Conservation (phyloP, 1,140 invertebrate genomes). For the Bombus impatiens region DNA sequence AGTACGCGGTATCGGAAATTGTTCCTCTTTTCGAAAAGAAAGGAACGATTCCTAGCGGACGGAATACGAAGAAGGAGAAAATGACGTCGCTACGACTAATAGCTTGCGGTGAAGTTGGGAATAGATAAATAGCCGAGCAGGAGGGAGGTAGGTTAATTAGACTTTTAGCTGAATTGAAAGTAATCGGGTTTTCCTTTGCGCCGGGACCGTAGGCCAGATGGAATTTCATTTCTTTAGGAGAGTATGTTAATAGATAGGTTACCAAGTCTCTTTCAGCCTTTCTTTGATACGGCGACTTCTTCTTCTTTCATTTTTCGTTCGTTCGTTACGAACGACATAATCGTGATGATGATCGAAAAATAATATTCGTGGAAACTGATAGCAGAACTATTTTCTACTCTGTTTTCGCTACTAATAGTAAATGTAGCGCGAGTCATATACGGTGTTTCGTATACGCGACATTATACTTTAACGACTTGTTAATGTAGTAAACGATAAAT, state of each 20-base stretch:
- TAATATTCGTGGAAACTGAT: not conserved
- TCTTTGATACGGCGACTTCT: not conserved
- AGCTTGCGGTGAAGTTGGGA: not conserved
- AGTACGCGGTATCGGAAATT: conserved; percentile 19
- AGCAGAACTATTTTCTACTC: not conserved
- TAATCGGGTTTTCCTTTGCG: conserved; percentile 1
- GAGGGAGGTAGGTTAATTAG: not conserved
- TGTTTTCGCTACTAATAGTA: not conserved
- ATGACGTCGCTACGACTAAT: conserved; percentile 27
- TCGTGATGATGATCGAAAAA: too few relatives aligned
- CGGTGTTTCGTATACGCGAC: not conserved
- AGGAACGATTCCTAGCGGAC: not conserved
- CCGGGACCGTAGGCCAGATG: not conserved
- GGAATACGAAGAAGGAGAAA: not conserved
- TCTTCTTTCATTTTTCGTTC: not conserved
- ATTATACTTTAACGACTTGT: not conserved
- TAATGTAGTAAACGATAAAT: not conserved
- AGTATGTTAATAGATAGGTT: not conserved
- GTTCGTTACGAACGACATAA: too few relatives aligned
- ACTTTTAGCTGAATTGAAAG: conserved; percentile 27
- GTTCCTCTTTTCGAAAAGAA: not conserved
- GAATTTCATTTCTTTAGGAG: not conserved
- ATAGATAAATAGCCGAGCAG: conserved; percentile 26
- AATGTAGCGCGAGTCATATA: not conserved
- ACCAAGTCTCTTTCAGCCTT: not conserved